Evolutionary conservation across 2,888 invertebrate species (phyloP).

Genomic region (Trissoscelio sp.): DNA sequence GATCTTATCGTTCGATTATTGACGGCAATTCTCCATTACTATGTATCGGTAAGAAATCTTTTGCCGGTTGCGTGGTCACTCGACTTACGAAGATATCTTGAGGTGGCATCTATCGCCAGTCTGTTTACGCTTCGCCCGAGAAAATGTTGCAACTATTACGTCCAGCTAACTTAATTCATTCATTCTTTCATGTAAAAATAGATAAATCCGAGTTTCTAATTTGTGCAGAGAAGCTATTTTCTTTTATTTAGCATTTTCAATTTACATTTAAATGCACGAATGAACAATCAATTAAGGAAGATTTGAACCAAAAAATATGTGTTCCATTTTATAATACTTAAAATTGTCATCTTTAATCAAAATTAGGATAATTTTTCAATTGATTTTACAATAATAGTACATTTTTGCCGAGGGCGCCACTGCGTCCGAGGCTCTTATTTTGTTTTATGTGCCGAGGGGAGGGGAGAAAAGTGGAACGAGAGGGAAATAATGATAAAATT

Average conservation of each 20-base stretch:
- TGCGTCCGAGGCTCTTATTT: too few relatives aligned
- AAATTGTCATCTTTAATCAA: too few relatives aligned
- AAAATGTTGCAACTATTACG: conserved; percentile 48
- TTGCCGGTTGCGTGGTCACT: conserved; percentile 79
- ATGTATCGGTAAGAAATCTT: conserved; percentile 81
- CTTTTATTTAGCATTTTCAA: neutral
- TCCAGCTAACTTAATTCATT: conserved; percentile 30
- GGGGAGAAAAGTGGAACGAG: too few relatives aligned
- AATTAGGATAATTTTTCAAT: too few relatives aligned
- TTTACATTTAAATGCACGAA: neutral
- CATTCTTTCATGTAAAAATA: conserved; percentile 18
- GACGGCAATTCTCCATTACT: conserved; percentile 83
- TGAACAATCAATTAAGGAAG: too few relatives aligned
- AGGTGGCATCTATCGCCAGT: conserved; percentile 77
- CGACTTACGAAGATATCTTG: conserved; percentile 76
- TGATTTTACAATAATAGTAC: too few relatives aligned
- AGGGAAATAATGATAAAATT: too few relatives aligned
- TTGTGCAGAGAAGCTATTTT: conserved; percentile 2
- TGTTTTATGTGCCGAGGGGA: too few relatives aligned
- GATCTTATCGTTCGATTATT: conserved; percentile 80
- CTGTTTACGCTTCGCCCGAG: conserved; percentile 72
- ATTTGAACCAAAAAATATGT: too few relatives aligned
- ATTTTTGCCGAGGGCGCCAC: too few relatives aligned
- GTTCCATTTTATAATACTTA: too few relatives aligned
- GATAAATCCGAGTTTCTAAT: conserved; percentile 6